A percentile compares a stretch with the other conserved stretches of the same genome.
phyloP scores from a whole-genome alignment of 2,113 vertebrate genomes.

The Pseudorhombus dupliciocellatus region DNA sequence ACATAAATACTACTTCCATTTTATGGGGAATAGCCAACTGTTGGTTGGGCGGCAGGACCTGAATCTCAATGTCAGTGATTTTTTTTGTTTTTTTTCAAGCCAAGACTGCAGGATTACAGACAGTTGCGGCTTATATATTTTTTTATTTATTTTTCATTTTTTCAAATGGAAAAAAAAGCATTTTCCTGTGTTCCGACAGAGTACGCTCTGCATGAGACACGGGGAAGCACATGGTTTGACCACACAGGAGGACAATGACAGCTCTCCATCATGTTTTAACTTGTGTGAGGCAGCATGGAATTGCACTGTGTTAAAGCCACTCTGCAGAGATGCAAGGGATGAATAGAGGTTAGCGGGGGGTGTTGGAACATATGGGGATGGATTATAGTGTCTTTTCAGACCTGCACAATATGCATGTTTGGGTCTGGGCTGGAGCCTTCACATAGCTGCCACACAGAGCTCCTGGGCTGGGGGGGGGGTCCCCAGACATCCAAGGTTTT shows the following conservation, averaged over 20 bases:
- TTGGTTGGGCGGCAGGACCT: slow-evolving; percentile 45
- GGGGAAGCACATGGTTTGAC: slow-evolving; percentile 51
- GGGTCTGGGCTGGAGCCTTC: slow-evolving; percentile 63
- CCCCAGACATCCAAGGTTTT: slow-evolving; percentile 59
- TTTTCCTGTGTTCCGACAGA: background rate
- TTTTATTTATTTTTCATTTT: slow-evolving; percentile 59
- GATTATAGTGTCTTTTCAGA: slow-evolving; percentile 78
- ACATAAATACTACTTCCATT: slow-evolving; percentile 75
- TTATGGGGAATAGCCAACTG: slow-evolving; percentile 70
- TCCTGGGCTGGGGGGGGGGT: slow-evolving; percentile 36
- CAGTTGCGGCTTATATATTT: slow-evolving; percentile 26
- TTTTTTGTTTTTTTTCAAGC: slow-evolving; percentile 36
- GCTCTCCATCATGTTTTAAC: slow-evolving; percentile 67
- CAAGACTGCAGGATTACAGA: slow-evolving; percentile 37
- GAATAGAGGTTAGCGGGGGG: slow-evolving; percentile 66
- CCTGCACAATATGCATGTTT: slow-evolving; percentile 76
- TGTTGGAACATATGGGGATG: slow-evolving; percentile 66
- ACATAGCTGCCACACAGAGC: slow-evolving; percentile 59
- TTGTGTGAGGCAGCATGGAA: slow-evolving; percentile 55
- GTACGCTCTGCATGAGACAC: slow-evolving; percentile 40
- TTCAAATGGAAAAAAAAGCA: slow-evolving; percentile 58
- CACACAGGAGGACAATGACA: slow-evolving; percentile 62
- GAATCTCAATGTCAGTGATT: slow-evolving; percentile 64
- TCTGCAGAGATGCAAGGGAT: slow-evolving; percentile 70
- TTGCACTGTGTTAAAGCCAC: slow-evolving; percentile 59